Conservation (phyloP, 2,113 vertebrate species). For the Anguilla rostrata region DNA sequence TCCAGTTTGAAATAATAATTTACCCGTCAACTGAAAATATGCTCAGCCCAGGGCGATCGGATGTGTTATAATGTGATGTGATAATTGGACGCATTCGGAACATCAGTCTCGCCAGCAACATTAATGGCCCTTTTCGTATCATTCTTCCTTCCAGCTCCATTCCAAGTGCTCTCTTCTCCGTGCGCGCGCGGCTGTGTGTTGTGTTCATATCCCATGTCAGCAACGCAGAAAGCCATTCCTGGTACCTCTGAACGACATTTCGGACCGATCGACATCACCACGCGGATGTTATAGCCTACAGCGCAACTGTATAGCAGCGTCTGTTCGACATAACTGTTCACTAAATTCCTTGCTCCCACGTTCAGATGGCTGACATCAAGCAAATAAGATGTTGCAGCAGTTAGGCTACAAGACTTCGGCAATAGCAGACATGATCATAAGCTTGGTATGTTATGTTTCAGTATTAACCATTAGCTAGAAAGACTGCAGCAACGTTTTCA, state of each 20-base stretch:
- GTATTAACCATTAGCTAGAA: background rate
- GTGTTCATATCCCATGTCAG: background rate
- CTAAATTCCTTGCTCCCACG: background rate
- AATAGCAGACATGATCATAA: background rate
- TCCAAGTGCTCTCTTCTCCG: background rate
- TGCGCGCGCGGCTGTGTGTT: background rate
- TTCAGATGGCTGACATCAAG: slow-evolving; percentile 5
- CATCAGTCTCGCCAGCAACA: background rate
- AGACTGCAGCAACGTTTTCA: background rate
- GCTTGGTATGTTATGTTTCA: background rate
- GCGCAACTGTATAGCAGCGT: background rate
- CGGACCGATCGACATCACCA: slow-evolving; percentile 49
- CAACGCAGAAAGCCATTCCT: slow-evolving; percentile 37
- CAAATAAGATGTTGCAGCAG: background rate
- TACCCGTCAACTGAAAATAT: background rate
- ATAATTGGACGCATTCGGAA: background rate
- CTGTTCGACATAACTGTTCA: background rate
- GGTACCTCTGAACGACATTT: slow-evolving; percentile 51
- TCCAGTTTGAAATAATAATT: background rate
- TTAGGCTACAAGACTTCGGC: background rate
- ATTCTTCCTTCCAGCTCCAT: background rate
- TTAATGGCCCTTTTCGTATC: background rate
- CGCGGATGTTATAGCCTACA: slow-evolving; percentile 44
- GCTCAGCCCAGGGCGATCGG: background rate
- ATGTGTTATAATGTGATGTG: slow-evolving; percentile 1